Evolutionary conservation across 2,888 invertebrate species (phyloP).

Genomic region (Athrips mouffetella): DNA sequence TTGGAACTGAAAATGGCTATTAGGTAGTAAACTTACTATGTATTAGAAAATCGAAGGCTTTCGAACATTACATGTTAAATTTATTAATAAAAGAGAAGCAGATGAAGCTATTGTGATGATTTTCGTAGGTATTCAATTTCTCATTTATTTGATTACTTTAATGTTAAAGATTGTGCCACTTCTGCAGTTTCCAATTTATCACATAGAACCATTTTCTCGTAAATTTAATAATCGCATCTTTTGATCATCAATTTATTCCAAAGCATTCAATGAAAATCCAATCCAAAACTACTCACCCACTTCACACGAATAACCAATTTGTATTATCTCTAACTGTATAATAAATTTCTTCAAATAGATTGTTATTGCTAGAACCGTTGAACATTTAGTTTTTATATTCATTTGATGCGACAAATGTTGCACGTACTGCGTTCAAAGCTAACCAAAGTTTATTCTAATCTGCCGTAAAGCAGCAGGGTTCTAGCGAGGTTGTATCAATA

Average conservation of each 20-base stretch:
- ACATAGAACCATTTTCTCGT: no score
- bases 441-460: constrained; percentile 36
- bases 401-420: constrained; percentile 56
- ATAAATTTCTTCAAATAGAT: constrained; percentile 43
- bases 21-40: neutral
- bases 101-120: no score
- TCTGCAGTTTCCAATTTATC: no score
- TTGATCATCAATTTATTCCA: no score
- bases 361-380: constrained; percentile 41
- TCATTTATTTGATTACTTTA: no score
- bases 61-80: no score
- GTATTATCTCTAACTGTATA: constrained; percentile 14
- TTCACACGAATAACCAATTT: constrained; percentile 1
- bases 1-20: neutral
- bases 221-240: no score
- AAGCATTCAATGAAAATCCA: no score
- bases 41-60: no score
- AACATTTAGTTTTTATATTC: constrained; percentile 45
- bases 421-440: constrained; percentile 33
- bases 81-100: no score
- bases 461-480: constrained; percentile 55
- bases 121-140: no score
- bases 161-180: no score
- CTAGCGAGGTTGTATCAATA: constrained; percentile 45
- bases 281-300: neutral